Percentiles rank a stretch among this genome's conserved stretches.
These are phyloP conservation scores for Lophura nycthemera DNA, from an alignment of 2,113 vertebrate species.

Conservation along the genomic window DNA sequence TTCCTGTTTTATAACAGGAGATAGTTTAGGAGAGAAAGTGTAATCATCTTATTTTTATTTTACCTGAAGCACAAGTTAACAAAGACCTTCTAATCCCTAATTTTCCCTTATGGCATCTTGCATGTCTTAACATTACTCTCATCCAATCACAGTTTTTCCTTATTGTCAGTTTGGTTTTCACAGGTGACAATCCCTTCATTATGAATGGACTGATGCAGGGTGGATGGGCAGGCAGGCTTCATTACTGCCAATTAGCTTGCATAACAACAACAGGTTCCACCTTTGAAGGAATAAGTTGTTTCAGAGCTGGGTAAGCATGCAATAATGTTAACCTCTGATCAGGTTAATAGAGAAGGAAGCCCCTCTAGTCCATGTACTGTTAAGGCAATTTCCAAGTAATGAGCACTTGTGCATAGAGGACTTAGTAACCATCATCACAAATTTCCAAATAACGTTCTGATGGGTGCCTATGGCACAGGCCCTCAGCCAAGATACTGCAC, in stretches of 20 bases:
- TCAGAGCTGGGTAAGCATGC: background rate
- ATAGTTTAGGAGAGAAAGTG: background rate
- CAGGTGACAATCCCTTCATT: background rate
- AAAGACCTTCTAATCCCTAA: background rate
- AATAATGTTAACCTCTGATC: background rate
- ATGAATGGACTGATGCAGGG: background rate
- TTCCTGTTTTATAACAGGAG: background rate
- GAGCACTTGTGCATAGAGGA: background rate
- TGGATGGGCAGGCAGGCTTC: background rate
- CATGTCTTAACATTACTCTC: background rate
- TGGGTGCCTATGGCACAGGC: background rate
- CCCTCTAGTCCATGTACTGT: background rate
- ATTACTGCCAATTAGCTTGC: background rate
- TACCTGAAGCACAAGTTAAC: background rate
- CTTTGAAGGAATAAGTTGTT: background rate
- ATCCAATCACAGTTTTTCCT: fast-evolving
- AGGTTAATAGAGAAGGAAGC: background rate
- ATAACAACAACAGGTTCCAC: background rate
- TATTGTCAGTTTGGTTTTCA: background rate
- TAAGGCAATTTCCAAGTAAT: background rate
- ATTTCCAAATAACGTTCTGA: background rate
- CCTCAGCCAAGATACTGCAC: background rate
- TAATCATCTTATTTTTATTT: background rate
- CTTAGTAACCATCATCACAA: background rate
- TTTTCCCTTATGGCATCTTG: background rate